These are phyloP conservation scores for Drepana arcuata DNA, from an alignment of 1,140 invertebrate genomes.

Conservation along the genomic window DNA sequence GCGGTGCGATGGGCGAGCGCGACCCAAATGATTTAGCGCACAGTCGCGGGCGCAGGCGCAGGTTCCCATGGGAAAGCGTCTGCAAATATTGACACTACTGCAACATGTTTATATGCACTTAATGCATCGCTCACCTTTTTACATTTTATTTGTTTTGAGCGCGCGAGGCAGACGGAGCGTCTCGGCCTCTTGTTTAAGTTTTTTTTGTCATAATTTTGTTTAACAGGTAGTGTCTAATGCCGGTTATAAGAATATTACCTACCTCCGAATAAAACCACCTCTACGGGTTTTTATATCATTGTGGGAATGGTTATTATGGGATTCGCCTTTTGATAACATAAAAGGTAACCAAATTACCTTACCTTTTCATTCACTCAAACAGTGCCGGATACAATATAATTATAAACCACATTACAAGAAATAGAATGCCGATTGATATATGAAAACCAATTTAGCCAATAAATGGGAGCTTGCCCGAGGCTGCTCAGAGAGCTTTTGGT, in stretches of 20 bases:
- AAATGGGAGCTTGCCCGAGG: slow-evolving; percentile 14
- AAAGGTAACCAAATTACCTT: slow-evolving; percentile 3
- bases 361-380: slow-evolving; percentile 7
- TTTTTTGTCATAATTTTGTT: slow-evolving; percentile 63
- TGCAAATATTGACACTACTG: slow-evolving; percentile 68
- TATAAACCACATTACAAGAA: slow-evolving; percentile 14
- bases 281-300: too few species aligned
- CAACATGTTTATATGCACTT: slow-evolving; percentile 71
- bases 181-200: slow-evolving; percentile 57
- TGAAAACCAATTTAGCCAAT: slow-evolving; percentile 25
- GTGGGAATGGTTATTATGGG: too few species aligned
- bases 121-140: slow-evolving; percentile 68
- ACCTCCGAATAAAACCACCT: too few species aligned
- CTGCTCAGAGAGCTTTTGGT: slow-evolving; percentile 1
- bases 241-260: slow-evolving; percentile 28
- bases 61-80: slow-evolving; percentile 66
- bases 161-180: slow-evolving; percentile 58
- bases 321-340: too few species aligned
- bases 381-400: slow-evolving; percentile 20
- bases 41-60: slow-evolving; percentile 19
- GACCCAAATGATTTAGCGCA: slow-evolving; percentile 60
- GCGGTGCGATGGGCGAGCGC: slow-evolving; percentile 24
- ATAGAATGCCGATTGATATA: slow-evolving; percentile 22
- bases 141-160: slow-evolving; percentile 62
- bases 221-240: slow-evolving; percentile 49